Percentiles rank a stretch among this genome's conserved stretches.
These are phyloP conservation scores for Puffinus mauretanicus DNA, from an alignment of 2,113 vertebrate species.

Conservation along the genomic window DNA sequence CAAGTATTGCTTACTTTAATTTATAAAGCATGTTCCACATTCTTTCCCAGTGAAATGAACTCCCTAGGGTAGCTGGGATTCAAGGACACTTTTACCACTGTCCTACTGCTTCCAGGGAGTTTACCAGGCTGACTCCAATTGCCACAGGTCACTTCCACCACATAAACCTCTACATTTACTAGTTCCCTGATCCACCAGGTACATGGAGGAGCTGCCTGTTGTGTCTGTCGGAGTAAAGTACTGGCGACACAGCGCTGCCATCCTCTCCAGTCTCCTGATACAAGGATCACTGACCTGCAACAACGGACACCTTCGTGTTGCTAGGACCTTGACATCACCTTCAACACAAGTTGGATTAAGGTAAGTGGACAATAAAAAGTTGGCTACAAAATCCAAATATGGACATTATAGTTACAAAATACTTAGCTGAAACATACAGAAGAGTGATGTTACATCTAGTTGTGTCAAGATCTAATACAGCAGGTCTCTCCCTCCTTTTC, in stretches of 20 bases:
- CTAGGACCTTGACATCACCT: not conserved
- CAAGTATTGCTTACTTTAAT: not conserved
- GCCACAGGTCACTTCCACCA: not conserved
- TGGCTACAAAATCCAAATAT: not conserved
- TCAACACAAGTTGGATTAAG: not conserved
- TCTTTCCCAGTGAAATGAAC: not conserved
- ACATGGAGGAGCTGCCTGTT: not conserved
- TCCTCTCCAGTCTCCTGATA: not conserved
- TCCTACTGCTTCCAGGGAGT: not conserved
- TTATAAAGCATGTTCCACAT: not conserved
- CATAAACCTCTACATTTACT: not conserved
- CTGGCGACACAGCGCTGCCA: not conserved
- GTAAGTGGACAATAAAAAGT: not conserved
- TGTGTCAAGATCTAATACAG: not conserved
- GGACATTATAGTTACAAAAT: not conserved
- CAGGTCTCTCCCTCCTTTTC: not conserved
- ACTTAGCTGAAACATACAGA: not conserved
- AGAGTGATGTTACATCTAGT: not conserved
- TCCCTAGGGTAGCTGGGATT: not conserved
- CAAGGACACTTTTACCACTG: not conserved
- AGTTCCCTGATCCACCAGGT: not conserved
- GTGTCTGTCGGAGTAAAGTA: not conserved
- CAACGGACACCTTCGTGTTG: not conserved
- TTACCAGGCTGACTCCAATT: not conserved
- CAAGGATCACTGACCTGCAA: not conserved